phyloP scores from a whole-genome alignment of 2,113 vertebrate species.

The Triplophysa rosa region DNA sequence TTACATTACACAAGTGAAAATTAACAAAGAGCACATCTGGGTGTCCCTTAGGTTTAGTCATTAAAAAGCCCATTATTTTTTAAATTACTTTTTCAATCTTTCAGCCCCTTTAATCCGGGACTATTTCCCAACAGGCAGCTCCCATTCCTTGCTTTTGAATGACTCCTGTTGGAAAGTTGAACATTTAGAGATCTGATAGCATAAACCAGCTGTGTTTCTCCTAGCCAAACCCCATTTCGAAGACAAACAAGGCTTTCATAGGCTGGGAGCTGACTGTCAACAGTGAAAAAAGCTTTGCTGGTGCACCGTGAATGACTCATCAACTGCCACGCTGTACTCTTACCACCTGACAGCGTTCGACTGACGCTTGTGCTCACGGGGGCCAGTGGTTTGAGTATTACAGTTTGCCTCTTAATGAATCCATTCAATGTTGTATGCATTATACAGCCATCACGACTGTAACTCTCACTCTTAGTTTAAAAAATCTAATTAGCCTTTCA shows the following conservation, averaged over 20 bases:
- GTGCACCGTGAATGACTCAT: conserved; percentile 48
- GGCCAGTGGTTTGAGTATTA: conserved; percentile 21
- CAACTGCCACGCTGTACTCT: conserved; percentile 17
- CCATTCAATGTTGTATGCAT: conserved; percentile 46
- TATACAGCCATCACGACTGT: conserved; percentile 4
- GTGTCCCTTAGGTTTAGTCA: conserved; percentile 85
- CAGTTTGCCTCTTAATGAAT: conserved; percentile 24
- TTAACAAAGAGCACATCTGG: conserved; percentile 86
- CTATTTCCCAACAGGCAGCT: conserved; percentile 82
- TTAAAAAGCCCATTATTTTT: conserved; percentile 89
- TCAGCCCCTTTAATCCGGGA: conserved; percentile 81
- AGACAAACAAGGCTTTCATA: conserved; percentile 59
- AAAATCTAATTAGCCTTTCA: no score
- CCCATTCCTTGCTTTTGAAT: conserved; percentile 75
- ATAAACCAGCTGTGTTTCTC: conserved; percentile 60
- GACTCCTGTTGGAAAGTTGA: conserved; percentile 80
- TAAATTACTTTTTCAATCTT: conserved; percentile 87
- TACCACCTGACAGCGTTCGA: conserved; percentile 33
- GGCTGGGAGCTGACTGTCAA: conserved; percentile 49
- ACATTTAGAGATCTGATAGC: conserved; percentile 69
- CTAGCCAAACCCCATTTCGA: conserved; percentile 62
- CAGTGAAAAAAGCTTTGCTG: conserved; percentile 54
- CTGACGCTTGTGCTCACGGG: conserved; percentile 27
- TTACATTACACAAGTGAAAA: conserved; percentile 86
- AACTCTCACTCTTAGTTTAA: no score